Evolutionary conservation across 1,140 invertebrate species (phyloP).

Genomic region (Eupeodes corollae): DNA sequence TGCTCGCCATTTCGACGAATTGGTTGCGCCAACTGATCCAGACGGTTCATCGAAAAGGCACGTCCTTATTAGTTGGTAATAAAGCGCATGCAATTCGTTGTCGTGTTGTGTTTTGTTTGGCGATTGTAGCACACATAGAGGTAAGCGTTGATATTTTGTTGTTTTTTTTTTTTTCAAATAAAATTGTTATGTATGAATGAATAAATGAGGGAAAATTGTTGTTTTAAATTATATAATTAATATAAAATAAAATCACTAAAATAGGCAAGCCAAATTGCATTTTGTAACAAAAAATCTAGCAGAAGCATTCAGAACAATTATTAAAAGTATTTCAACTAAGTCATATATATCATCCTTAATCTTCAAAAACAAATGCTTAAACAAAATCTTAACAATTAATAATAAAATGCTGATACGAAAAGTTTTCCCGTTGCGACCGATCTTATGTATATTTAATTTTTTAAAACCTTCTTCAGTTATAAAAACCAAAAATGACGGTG

Average conservation of each 20-base stretch:
- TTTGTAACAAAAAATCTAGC: neutral
- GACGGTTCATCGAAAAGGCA: slow-evolving; percentile 81
- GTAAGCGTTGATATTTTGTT: slow-evolving; percentile 1
- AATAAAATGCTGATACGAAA: neutral
- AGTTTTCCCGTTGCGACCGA: neutral
- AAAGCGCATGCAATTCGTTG: neutral
- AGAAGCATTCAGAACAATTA: neutral
- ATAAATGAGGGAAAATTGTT: neutral
- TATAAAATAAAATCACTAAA: neutral
- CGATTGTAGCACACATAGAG: neutral
- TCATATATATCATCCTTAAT: too few species aligned
- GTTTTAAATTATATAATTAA: neutral
- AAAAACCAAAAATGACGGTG: slow-evolving; percentile 3
- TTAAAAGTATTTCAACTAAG: too few species aligned
- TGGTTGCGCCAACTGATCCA: slow-evolving; percentile 72
- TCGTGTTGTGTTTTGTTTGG: neutral
- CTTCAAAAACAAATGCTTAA: neutral
- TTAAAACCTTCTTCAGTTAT: neutral
- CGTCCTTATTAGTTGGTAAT: slow-evolving; percentile 38
- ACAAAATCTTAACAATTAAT: neutral
- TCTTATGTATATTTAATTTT: neutral
- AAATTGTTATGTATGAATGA: neutral
- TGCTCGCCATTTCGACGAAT: slow-evolving; percentile 44
- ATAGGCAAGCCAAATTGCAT: neutral
- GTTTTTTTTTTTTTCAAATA: neutral